Evolutionary conservation across 2,888 invertebrate species (phyloP), one percentile per base, ranked within the genome.

Genomic region (Strigamia crassipes): DNA sequence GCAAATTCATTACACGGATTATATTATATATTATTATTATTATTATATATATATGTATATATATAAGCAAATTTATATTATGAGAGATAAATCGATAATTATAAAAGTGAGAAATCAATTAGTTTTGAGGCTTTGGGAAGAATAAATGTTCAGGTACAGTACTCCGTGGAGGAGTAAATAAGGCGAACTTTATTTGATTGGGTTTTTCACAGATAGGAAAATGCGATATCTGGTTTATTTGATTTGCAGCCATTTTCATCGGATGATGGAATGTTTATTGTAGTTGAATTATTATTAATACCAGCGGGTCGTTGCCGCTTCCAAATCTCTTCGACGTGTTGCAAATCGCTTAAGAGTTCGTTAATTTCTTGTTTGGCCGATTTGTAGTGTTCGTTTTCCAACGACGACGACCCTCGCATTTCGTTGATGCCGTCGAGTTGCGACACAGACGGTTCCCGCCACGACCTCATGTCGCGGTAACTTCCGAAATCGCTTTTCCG

Each of bases 401-500:
- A 15, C 15, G 80, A 27, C 23, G 23, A 46, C 15, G 46, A 51
- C 3, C 21, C 13, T 23, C 51, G 23, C 10, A 79, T 13, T 38
- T 81, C 81, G 23, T 81, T 73, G 1, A 81, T 66, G n/a, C 34
- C 73, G 13, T 81, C 46, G 1, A 80, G 12, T 41, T 66, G 38
- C 2, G 81, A n/a, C 13, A 18, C 13, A 5, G 13, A 27, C 13
- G 81, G 73, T 6, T 46, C 66, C 27, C 21, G 3, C 15, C 21
- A 34, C 1, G 42, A 66, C 3, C 21, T 12, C 27, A 51, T 15
- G 12, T 81, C 81, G 1, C 34, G 9, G 41, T 81, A 81, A 18
- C 66, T 66, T 27, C 81, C 81, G 21, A 66, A 66, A 38, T 81
- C 81, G 23, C 81, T 81, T 34, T 73, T 41, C 23, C 81, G 23